Base-by-base conservation (phyloP, 37 sponge, comb jelly and placozoan species). In the Eunapius fragilis region DNA sequence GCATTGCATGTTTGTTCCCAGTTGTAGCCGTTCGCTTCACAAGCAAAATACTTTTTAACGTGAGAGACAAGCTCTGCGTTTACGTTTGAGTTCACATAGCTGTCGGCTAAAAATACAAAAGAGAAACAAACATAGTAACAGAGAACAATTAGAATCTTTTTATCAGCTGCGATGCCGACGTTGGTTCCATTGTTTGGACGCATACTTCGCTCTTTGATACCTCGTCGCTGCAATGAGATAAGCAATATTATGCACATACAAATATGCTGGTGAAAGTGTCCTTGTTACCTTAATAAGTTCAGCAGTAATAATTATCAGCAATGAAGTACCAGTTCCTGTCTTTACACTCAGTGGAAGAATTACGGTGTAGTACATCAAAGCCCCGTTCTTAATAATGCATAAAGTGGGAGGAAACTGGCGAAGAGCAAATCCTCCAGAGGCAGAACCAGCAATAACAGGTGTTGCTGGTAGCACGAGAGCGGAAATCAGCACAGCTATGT, bases 101-200 rank as follows among this genome's bases (percentile, higher is more conserved):
- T 58, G 7, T 12, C 17, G 14, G 58, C 58, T 1, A 58, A 58
- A 17, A 17, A 58, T 17, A 17, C 7, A 4, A 19, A 58, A 19
- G 19, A 58, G 58, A 58, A 58, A 58, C 14, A 13, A 13, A 80
- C 25, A 32, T 31, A 80, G 31, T 80, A 80, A 32, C 48, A 47
- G 80, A 80, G 67, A 22, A 80, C 67, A 11, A 80, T 12, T 7
- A 80, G 0, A 28, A 80, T 3, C 67, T 80, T 80, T 49, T 80
- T 80, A 28, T 80, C 80, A 31, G 80, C 80, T 48, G 80, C 67
- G 2, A 27, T 50, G 9, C 48, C 31, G n/a, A 67, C 69, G 23
- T 30, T 31, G 22, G 2, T 26, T 67, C 67, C 6, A 13, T 32
- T 67, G n/a, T n/a, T n/a, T n/a, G n/a, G n/a, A n/a, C n/a, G n/a